Evolutionary conservation across 2,113 vertebrate species (phyloP), one percentile per base, ranked within the genome.

Genomic region (Prionailurus bengalensis): DNA sequence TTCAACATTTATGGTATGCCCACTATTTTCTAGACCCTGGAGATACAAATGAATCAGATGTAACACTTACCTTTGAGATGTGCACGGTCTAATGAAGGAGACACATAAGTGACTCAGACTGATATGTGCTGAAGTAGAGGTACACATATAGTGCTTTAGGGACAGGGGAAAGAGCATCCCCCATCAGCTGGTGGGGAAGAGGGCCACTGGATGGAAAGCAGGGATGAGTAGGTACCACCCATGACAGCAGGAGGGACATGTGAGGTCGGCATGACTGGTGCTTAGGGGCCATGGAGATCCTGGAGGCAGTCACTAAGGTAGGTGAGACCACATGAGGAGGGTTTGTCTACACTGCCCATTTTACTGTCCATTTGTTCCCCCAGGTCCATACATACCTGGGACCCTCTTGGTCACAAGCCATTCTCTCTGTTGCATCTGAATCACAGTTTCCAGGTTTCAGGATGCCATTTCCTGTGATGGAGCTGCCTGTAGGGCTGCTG

Each of bases 361-460:
- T 73, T 23, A 48, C 61, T 74, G 17, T 51, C 93, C 45, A 0
- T 94, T 21, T 89, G 55, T 33, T 70, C 27, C 4, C 23, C 65
- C 11, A 19, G 27, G 4, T 23, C 55, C 65, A 55, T n/a, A 27
- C 7, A 9, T 17, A 61, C 45, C 33, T 84, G 42, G 21, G n/a
- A 73, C 58, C 36, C 21, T 29, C 42, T 65, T 66, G 63, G 45
- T 55, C 70, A 83, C 16, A 61, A 78, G 33, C n/a, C 42, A 65
- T 71, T 84, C 73, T 93, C 23, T 48, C 45, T 73, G 5, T 45
- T 68, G 88, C 91, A 15, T 39, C 36, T 76, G 17, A 95, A 71
- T 82, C 74, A 86, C 63, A 93, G 45, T 42, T 88, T 84, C 88
- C 71, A 68, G 73, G 31, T 70, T 91, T 91, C 48, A 80, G 82